Evolutionary conservation across 2,113 vertebrate species (phyloP), one percentile per base, ranked within the genome.

Genomic region (Anolis carolinensis): DNA sequence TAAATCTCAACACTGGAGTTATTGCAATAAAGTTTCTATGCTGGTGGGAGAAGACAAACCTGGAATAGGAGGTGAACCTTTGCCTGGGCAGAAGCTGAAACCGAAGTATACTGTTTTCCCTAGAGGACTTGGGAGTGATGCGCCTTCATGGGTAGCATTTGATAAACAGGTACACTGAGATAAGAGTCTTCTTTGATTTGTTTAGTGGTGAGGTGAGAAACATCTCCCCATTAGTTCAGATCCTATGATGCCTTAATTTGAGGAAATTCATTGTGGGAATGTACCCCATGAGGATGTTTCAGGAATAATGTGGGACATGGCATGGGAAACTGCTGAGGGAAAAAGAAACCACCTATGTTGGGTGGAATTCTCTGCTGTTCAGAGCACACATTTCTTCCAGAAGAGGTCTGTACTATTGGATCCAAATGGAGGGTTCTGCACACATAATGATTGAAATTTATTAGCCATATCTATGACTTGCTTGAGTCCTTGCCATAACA

Each of bases 1-100:
- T 91, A 99, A 96, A 88, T 97, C 98, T 23, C 98, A 99, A 75
- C 97, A 97, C 89, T 99, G 97, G 78, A 95, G 96, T 87, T 97
- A 93, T 92, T 93, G 82, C 81, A 97, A 97, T 89, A 96, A 97
- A 30, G 83, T 98, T 67, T 90, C 93, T 10, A 93, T 97, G 96
- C 86, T 98, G 92, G 75, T 96, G 83, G 96, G 92, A 20, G 93
- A 92, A 11, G 93, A 97, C 65, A 98, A 98, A 89, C 95, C 95
- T 32, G 98, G 98, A 87, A 96, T 98, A 86, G 98, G 97, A 92
- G 97, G 98, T 74, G 92, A 97, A 90, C 90, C 70, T 0, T 87
- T 98, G 36, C 32, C 18, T 0, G 97, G 97, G 21, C 98, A 98
- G 91, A 97, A 92, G 72, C n/a, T 84, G 3, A 95, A 93, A 89